These are phyloP conservation scores for Sinelater perroti DNA, from an alignment of 2,888 invertebrate genomes.

Conservation along the genomic window DNA sequence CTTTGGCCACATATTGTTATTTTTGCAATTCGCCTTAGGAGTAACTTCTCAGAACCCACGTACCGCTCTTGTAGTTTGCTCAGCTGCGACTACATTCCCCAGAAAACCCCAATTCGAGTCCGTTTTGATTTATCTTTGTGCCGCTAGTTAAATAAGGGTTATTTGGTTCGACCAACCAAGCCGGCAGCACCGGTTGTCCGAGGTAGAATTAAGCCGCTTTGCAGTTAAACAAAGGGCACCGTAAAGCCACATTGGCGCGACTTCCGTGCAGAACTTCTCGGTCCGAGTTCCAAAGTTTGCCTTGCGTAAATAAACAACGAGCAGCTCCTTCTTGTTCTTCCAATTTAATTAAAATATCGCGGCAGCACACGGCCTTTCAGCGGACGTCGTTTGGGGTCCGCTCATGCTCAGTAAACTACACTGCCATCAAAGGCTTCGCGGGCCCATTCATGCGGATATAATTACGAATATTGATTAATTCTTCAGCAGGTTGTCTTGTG, in stretches of 20 bases:
- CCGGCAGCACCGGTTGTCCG: neutral
- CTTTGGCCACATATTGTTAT: too few relatives aligned
- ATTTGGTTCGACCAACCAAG: constrained; percentile 6
- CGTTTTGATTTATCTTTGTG: too few relatives aligned
- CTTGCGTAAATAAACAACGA: constrained; percentile 7
- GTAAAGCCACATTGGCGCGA: neutral
- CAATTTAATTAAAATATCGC: constrained; percentile 21
- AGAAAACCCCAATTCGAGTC: too few relatives aligned
- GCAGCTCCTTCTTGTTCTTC: constrained; percentile 7
- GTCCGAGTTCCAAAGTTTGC: constrained; percentile 7
- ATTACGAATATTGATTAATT: constrained; percentile 27
- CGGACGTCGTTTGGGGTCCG: constrained; percentile 7
- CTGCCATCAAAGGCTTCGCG: constrained; percentile 24
- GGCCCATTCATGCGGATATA: constrained; percentile 19
- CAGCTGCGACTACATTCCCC: constrained; percentile 7
- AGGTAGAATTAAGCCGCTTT: constrained; percentile 10
- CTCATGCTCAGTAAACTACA: constrained; percentile 24
- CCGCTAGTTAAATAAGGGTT: too few relatives aligned
- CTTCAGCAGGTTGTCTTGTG: constrained; percentile 8
- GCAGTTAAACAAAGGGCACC: neutral
- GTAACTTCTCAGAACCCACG: too few relatives aligned
- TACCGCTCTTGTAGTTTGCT: constrained; percentile 6
- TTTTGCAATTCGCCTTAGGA: too few relatives aligned
- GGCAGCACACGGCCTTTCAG: constrained; percentile 7
- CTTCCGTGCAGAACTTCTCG: neutral